Evolutionary conservation across 1,140 invertebrate genomes (phyloP), one percentile per base, ranked within the genome.

Genomic region (Tetramorium parvispinum): DNA sequence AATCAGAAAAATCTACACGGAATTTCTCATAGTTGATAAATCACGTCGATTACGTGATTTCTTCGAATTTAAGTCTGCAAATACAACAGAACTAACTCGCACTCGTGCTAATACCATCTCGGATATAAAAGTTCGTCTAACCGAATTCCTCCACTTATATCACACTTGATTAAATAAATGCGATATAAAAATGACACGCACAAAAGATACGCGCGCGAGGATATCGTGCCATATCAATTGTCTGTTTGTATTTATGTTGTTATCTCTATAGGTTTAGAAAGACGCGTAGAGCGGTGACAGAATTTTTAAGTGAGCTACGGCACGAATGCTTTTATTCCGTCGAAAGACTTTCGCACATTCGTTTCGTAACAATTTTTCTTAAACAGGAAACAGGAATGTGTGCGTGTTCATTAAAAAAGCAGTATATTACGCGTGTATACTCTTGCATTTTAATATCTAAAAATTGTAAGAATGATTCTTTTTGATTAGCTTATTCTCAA

Each of bases 161-260:
- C 32, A 65, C 18, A 65, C 18, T 43, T 66, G 37, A 66, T 66
- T 43, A 66, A 66, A 66, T 40, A 66, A 66, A 66, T 66, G 13
- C 10, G 63, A 43, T 66, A 66, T 43, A 43, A 40, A 66, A 66
- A 16, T 59, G 5, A 59, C 1, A 24, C 57, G 32, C n/a, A 37
- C 13, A 66, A 4, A 43, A 37, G 63, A 40, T 43, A n/a, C 8
- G n/a, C 11, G 59, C 4, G 32, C 4, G 32, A 32, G 32, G 32
- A 4, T 32, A 3, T 3, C 32, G 32, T 32, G 32, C n/a, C n/a
- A 4, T 66, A 66, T 43, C 37, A 66, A 43, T 66, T 18, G 61
- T 65, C 18, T 37, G 32, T 40, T 63, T 37, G 16, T 37, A 40
- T 40, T 66, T 43, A 66, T 21, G 7, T 66, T 43, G 10, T 37